Conservation (phyloP, 2,888 invertebrate genomes). For the Macaria notata region DNA sequence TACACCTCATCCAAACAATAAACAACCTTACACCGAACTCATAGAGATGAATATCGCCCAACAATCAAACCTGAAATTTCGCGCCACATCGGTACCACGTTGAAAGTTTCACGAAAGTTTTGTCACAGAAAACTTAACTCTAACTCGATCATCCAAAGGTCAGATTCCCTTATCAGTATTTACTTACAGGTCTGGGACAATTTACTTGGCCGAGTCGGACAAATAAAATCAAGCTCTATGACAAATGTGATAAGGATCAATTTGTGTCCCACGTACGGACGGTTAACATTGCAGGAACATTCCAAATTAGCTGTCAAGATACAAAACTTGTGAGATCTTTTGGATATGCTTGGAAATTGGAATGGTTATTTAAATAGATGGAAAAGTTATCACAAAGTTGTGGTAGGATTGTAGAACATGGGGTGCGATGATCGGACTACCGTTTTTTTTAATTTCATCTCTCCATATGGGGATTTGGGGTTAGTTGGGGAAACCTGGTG, state of each 20-base stretch:
- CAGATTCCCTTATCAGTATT: background rate
- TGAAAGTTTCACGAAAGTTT: background rate
- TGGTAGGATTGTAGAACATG: too few relatives aligned
- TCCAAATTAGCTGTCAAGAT: conserved; percentile 19
- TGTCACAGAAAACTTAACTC: background rate
- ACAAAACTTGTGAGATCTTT: conserved; percentile 9
- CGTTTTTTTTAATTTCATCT: too few relatives aligned
- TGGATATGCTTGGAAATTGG: conserved; percentile 8
- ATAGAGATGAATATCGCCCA: conserved; percentile 10
- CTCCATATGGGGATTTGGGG: too few relatives aligned
- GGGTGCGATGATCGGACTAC: too few relatives aligned
- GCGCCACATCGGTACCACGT: background rate
- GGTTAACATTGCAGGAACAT: conserved; percentile 21
- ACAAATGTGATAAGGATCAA: background rate
- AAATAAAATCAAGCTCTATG: conserved; percentile 4
- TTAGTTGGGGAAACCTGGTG: too few relatives aligned
- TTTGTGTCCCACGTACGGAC: background rate
- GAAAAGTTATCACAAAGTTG: too few relatives aligned
- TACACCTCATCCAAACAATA: conserved; percentile 4
- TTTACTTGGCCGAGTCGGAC: background rate
- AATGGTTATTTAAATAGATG: too few relatives aligned
- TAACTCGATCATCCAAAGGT: background rate
- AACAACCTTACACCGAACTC: background rate
- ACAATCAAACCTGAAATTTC: background rate
- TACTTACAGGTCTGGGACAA: conserved; percentile 2